Percentiles rank a stretch among this genome's conserved stretches.
Evolutionary conservation across 64 coral and sea anemone genomes (phyloP).

Genomic region (Montipora foliosa): DNA sequence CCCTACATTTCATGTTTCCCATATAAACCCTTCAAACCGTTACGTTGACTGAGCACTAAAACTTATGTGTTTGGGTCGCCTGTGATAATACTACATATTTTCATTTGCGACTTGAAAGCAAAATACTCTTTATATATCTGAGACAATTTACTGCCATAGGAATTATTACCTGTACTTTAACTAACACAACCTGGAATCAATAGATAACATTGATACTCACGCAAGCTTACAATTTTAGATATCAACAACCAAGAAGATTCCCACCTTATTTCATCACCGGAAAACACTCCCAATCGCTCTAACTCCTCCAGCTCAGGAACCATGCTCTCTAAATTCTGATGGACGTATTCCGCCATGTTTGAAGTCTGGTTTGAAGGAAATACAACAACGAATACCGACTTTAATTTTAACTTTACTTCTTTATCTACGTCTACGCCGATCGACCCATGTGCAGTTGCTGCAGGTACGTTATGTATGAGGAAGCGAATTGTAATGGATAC

Average conservation of each 20-base stretch:
- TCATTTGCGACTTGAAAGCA: too few species aligned
- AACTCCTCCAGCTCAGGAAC: constrained; percentile 96
- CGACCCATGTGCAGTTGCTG: too few species aligned
- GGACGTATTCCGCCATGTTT: constrained; percentile 95
- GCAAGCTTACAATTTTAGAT: neutral
- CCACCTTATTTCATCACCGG: constrained; percentile 92
- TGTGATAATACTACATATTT: too few species aligned
- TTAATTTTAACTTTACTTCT: too few species aligned
- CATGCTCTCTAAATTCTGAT: constrained; percentile 94
- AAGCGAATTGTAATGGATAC: too few species aligned
- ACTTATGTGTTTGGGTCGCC: too few species aligned
- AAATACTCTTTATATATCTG: neutral
- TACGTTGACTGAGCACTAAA: too few species aligned
- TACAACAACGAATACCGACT: neutral
- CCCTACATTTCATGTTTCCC: too few species aligned
- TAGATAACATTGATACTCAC: neutral
- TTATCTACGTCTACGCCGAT: too few species aligned
- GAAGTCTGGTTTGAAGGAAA: neutral
- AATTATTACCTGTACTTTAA: too few species aligned
- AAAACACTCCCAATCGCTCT: constrained; percentile 86
- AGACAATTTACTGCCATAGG: neutral
- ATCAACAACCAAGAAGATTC: neutral
- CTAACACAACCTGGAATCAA: neutral
- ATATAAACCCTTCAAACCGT: too few species aligned
- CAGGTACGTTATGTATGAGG: too few species aligned